Evolutionary conservation across 2,888 invertebrate genomes (phyloP), one percentile per base, ranked within the genome.

Genomic region (Leucophora obtusa): DNA sequence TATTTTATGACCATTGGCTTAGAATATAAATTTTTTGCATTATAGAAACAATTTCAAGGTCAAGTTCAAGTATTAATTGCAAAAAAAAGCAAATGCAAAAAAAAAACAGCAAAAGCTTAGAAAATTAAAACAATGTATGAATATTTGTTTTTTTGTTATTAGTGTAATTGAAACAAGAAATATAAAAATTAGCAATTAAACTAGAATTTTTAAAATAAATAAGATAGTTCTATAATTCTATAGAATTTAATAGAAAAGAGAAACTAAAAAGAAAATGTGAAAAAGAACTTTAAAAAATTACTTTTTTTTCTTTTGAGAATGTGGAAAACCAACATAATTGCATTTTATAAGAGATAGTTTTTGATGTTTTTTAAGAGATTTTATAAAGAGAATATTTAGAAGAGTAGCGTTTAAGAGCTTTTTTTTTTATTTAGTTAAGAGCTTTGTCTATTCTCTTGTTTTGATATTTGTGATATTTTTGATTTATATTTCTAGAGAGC

Each of bases 61-160:
- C 81, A 81, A 81, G 81, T 81, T 81, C 81, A 81, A 77, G 81
- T 74, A 74, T 66, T 70, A 50, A 60, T 15, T 53, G 70, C 43
- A 53, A 63, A 51, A 15, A 17, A 24, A 63, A 65, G 15, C 24
- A 63, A 63, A 17, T 14, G 38, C 35, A 38, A 65, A 35, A 21
- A 77, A 14, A 28, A 54, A 53, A 21, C 17, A 15, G n/a, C n/a
- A 73, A 65, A 73, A 69, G 28, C 62, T 69, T 35, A 73, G 56
- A 43, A 63, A 75, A 60, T 28, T 15, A 21, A 58, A 65, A 58
- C 0, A 72, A 56, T 14, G 14, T 14, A 43, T 14, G 5, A 14
- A 43, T 3, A 24, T n/a, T n/a, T n/a, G n/a, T n/a, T n/a, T n/a
- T n/a, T n/a, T 14, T 43, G 11, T 14, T 11, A 43, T 11, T 43